Base-by-base conservation (phyloP, 2,888 invertebrate species). In the Acronicta aceris region DNA sequence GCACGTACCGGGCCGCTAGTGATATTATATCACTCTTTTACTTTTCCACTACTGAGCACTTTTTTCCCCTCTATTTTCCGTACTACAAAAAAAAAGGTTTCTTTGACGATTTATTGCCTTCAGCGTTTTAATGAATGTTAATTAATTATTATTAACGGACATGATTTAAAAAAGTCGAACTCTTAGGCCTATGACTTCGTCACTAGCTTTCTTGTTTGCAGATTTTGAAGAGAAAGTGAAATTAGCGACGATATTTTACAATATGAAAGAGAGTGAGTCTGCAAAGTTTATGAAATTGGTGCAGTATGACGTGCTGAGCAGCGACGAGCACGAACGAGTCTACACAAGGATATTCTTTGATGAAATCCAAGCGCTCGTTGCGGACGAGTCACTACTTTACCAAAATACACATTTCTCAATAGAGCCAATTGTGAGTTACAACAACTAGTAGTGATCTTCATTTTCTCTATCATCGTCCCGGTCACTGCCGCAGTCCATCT, bases 391-490 rank as follows among this genome's bases (percentile, higher is more conserved):
- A 5, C 76, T 94, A 27, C 81, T 78, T 33, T 93, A 88, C 65
- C 86, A 90, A 66, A 83, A 91, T 68, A 85, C 79, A n/a, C 88
- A 93, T 76, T 96, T 96, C 79, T 81, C 88, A n/a, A 89, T 96
- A 57, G 81, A 86, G 21, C 96, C 96, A 15, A 85, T 91, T 78
- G 96, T 96, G 74, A 90, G 92, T 89, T 0, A 36, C 40, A 17
- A 30, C 5, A 0, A 8, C 21, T 48, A n/a, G 2, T 21, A 1
- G n/a, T 1, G 30, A 27, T 27, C 27, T 7, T 7, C 25, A 1
- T 43, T 7, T 27, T 7, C 4, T 27, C 5, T 7, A 7, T 27
- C 2, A 6, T 6, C 4, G 27, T 27, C 6, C 5, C 6, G 27
- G 5, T 27, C 27, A 6, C 7, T 27, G 5, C 27, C 4, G 7